Percentiles rank a stretch among this genome's conserved stretches.
These are phyloP conservation scores for Cistogaster globosa DNA, from an alignment of 2,888 invertebrate genomes.

Conservation along the genomic window DNA sequence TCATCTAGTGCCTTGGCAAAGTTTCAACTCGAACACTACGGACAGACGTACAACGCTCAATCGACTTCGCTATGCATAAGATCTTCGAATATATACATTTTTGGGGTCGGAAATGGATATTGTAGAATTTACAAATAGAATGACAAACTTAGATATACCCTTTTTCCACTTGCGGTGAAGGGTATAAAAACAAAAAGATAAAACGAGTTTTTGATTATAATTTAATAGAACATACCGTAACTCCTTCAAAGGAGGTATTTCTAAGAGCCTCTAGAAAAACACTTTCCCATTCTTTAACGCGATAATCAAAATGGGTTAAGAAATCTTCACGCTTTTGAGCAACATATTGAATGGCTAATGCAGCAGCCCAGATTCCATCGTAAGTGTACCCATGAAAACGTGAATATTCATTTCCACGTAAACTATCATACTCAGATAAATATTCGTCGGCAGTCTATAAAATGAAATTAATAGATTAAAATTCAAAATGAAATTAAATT, in stretches of 20 bases:
- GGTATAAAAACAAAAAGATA: not conserved
- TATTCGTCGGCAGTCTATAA: conserved; percentile 95
- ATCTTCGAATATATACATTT: no score
- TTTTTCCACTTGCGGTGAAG: no score
- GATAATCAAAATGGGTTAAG: conserved; percentile 91
- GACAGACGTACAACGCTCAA: no score
- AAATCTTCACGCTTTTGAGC: conserved; percentile 91
- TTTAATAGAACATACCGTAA: conserved; percentile 85
- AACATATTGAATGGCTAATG: conserved; percentile 95
- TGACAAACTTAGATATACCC: no score
- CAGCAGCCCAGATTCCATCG: conserved; percentile 99
- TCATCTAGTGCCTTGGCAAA: no score
- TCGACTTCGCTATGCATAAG: no score
- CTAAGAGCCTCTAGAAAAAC: conserved; percentile 93
- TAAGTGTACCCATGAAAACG: conserved; percentile 99
- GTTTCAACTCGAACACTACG: no score
- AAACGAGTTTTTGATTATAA: not conserved
- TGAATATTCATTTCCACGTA: conserved; percentile 92
- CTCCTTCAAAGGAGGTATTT: conserved; percentile 97
- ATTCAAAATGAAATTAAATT: no score
- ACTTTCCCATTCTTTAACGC: conserved; percentile 93
- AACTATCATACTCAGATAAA: conserved; percentile 91
- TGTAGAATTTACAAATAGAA: no score
- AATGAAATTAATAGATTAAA: not conserved
- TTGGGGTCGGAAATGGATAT: no score